A percentile compares a stretch with the other conserved stretches of the same genome.
Conservation (phyloP, 2,888 invertebrate species). For the Polydrusus pterygomalis region DNA sequence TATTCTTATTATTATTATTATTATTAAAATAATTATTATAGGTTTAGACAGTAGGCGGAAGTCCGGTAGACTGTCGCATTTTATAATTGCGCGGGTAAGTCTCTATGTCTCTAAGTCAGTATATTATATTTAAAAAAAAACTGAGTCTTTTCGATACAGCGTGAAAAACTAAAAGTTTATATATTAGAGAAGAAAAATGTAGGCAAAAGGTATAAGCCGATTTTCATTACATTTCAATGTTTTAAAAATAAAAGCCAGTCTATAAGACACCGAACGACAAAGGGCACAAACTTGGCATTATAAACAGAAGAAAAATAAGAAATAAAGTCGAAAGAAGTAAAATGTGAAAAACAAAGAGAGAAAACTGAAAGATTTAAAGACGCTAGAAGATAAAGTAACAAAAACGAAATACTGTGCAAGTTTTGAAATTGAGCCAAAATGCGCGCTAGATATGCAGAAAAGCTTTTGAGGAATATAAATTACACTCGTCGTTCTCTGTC, state of each 20-base stretch:
- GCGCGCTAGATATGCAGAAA: conserved; percentile 21
- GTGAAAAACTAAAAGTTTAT: no score
- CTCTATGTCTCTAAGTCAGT: no score
- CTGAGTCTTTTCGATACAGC: no score
- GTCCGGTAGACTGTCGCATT: no score
- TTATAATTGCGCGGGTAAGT: no score
- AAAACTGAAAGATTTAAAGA: conserved; percentile 1
- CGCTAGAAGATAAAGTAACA: conserved; percentile 26
- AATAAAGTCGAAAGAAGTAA: conserved; percentile 17
- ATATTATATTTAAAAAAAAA: no score
- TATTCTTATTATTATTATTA: no score
- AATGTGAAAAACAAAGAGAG: conserved; percentile 20
- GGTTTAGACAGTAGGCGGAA: no score
- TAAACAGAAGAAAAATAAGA: conserved; percentile 8
- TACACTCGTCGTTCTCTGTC: conserved; percentile 11
- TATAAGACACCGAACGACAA: background rate
- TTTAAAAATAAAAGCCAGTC: conserved; percentile 1
- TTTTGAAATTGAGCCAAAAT: conserved; percentile 37
- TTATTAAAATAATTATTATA: no score
- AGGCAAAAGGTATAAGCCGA: no score
- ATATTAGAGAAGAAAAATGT: no score
- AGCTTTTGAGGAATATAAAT: conserved; percentile 21
- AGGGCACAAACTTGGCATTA: conserved; percentile 10
- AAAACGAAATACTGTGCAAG: conserved; percentile 24
- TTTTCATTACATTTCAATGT: background rate